Evolutionary conservation across 2,888 invertebrate genomes (phyloP), one percentile per base, ranked within the genome.

Genomic region (Pristionchus mayeri): DNA sequence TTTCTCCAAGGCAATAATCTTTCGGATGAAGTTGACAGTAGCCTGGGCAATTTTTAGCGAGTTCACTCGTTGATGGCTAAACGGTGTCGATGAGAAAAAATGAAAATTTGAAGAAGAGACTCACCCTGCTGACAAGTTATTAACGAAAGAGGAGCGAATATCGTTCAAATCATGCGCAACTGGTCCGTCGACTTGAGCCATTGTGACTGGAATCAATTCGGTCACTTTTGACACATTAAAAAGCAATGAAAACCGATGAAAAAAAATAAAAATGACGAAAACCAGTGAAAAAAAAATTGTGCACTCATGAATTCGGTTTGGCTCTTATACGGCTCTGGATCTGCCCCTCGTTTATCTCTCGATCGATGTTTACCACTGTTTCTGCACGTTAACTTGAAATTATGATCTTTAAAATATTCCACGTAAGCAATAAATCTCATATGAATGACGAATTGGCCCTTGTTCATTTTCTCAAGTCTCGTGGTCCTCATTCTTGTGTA

Each of bases 1-100:
- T 37, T 82, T 82, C 48, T 82, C 81, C 34, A 40, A 48, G 48
- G 63, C 81, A n/a, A 82, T 57, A 24, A 82, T 63, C 63, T 44
- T 82, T 21, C 81, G 24, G 6, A 82, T 63, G 48, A 13, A 82
- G 48, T 63, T 82, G 18, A 82, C 37, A 21, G 63, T 63, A 37
- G 63, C 81, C 37, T 82, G 60, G 44, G 81, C 81, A 7, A 82
- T 52, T 21, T 44, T 52, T 21, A 63, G 30, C 16, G 81, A 82
- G 48, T 63, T 63, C 37, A 44, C 44, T 27, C 81, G 80, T 24
- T 37, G 24, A 27, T 54, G 34, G 4, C 80, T 80, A n/a, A 37
- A 80, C 3, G 27, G 7, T 78, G 18, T 52, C 34, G 30, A n/a
- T 52, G 34, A 44, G 34, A 78, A 40, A 27, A 27, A 18, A 30